These are phyloP conservation scores for Hydractinia echinata DNA, from an alignment of 30 jellyfish, hydroid and myxozoan genomes.

Conservation along the genomic window DNA sequence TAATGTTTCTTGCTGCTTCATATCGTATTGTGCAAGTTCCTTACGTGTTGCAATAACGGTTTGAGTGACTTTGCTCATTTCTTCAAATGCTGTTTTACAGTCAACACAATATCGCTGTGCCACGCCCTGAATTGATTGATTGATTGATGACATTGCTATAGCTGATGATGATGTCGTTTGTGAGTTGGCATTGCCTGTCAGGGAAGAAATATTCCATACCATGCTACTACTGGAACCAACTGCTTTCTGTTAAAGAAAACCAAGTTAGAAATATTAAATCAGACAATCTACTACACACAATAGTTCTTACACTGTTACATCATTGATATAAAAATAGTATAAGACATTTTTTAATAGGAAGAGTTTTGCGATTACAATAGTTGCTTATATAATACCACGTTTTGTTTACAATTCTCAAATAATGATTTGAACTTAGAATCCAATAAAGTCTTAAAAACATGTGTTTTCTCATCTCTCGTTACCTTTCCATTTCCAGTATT, in stretches of 20 bases:
- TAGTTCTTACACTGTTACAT: too few species aligned
- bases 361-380: too few species aligned
- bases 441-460: too few species aligned
- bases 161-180: constrained; percentile 25
- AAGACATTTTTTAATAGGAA: too few species aligned
- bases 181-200: background rate
- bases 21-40: constrained; percentile 72
- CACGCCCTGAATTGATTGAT: constrained; percentile 72
- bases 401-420: too few species aligned
- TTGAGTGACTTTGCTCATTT: constrained; percentile 80
- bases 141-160: constrained; percentile 41
- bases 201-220: constrained; percentile 37
- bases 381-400: too few species aligned
- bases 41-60: constrained; percentile 79
- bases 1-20: constrained; percentile 56
- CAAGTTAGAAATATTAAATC: too few species aligned
- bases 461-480: background rate
- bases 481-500: constrained; percentile 31
- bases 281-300: too few species aligned
- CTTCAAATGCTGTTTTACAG: constrained; percentile 83
- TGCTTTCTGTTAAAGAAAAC: background rate
- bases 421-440: too few species aligned
- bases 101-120: constrained; percentile 82
- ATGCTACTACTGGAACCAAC: background rate
- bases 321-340: too few species aligned